These are phyloP conservation scores for Eremobia ochroleuca DNA, from an alignment of 2,888 invertebrate genomes.

Conservation along the genomic window DNA sequence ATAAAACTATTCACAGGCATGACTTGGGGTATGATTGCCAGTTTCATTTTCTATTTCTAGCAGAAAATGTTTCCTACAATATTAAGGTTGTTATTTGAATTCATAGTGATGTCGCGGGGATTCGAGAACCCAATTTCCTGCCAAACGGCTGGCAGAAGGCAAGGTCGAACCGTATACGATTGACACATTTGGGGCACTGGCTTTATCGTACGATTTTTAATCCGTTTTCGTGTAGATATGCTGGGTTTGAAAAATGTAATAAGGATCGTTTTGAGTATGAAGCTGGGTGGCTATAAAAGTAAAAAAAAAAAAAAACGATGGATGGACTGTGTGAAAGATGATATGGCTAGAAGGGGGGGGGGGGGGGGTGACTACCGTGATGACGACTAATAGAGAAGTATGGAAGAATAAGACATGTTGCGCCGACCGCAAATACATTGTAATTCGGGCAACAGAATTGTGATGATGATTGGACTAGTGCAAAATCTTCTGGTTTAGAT, in stretches of 20 bases:
- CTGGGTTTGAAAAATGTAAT: neutral
- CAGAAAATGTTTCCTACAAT: slow-evolving; percentile 17
- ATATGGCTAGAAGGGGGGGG: neutral
- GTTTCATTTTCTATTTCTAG: slow-evolving; percentile 9
- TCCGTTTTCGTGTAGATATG: neutral
- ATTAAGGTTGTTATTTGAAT: slow-evolving; percentile 30
- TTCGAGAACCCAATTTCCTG: slow-evolving; percentile 45
- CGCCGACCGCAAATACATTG: neutral
- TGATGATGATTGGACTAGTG: neutral
- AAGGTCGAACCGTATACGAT: slow-evolving; percentile 29
- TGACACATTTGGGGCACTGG: slow-evolving; percentile 29
- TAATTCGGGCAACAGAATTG: neutral
- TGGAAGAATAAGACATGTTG: neutral
- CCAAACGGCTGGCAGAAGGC: slow-evolving; percentile 19
- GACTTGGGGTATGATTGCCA: neutral
- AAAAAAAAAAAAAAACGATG: too few species aligned
- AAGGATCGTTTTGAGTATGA: neutral
- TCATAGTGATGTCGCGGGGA: slow-evolving; percentile 42
- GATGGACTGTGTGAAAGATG: neutral
- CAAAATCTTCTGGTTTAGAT: neutral
- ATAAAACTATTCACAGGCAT: neutral
- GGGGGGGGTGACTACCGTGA: neutral
- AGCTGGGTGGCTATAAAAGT: too few species aligned
- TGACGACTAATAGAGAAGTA: neutral
- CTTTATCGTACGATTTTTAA: neutral